These are phyloP conservation scores for Phalacrocorax pelagicus DNA, from an alignment of 2,113 vertebrate species.

Conservation along the genomic window DNA sequence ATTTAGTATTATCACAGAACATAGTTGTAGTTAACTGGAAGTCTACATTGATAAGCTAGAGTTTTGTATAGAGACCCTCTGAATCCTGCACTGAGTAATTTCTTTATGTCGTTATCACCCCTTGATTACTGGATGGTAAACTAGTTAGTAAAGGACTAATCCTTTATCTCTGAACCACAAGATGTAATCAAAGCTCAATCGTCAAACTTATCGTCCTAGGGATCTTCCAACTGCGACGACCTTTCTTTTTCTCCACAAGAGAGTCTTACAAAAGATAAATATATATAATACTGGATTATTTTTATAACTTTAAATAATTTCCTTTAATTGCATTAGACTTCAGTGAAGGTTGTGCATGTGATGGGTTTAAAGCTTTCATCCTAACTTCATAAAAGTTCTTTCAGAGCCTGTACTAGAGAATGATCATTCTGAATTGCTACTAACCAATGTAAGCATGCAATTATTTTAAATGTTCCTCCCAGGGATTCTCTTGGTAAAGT, in stretches of 20 bases:
- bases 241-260: not conserved
- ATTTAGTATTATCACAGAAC: not conserved
- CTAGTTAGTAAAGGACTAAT: not conserved
- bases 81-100: not conserved
- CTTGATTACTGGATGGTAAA: not conserved
- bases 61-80: not conserved
- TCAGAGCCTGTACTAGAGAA: constrained; percentile 13
- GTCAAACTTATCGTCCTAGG: not conserved
- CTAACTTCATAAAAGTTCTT: constrained; percentile 37
- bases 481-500: constrained; percentile 58
- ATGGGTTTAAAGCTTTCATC: constrained; percentile 43
- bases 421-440: not conserved
- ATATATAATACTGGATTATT: not conserved
- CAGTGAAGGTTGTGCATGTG: constrained; percentile 5
- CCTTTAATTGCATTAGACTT: constrained; percentile 6
- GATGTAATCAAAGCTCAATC: not conserved
- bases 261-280: not conserved
- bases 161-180: not conserved
- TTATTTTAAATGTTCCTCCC: constrained; percentile 64
- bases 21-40: not conserved
- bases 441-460: constrained; percentile 52
- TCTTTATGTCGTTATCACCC: not conserved
- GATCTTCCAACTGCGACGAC: fast-evolving
- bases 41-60: not conserved
- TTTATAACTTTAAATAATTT: constrained; percentile 40